A percentile compares a stretch with the other conserved stretches of the same genome.
Evolutionary conservation across 2,888 invertebrate species (phyloP).

Genomic region (Melinaea marsaeus): DNA sequence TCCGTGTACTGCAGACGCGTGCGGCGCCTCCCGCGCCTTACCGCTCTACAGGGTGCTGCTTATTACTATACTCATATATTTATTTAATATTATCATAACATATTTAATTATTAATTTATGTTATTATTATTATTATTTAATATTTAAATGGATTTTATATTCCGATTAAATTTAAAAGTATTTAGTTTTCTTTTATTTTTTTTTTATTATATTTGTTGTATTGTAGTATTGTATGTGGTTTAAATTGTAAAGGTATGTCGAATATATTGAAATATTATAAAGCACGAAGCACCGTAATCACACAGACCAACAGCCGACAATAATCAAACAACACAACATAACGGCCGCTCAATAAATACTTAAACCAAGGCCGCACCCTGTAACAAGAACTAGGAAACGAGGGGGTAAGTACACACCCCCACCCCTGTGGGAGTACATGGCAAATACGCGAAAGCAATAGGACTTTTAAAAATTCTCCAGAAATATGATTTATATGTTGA

Average conservation of each 20-base stretch:
- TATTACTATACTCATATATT: constrained; percentile 40
- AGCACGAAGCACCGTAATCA: neutral
- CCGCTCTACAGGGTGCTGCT: constrained; percentile 59
- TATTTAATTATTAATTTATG: neutral
- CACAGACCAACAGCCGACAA: neutral
- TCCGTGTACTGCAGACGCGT: constrained; percentile 48
- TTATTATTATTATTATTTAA: constrained; percentile 5
- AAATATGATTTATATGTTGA: constrained; percentile 79
- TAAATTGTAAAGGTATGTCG: too few species aligned
- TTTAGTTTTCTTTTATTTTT: neutral
- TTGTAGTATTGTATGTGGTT: too few species aligned
- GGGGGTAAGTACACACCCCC: constrained; percentile 75
- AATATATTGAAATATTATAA: too few species aligned
- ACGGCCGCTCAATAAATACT: constrained; percentile 23
- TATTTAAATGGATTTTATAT: neutral
- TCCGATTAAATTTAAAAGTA: neutral
- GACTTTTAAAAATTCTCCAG: constrained; percentile 79
- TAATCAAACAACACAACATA: constrained; percentile 7
- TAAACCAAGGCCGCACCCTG: constrained; percentile 45
- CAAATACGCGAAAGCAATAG: constrained; percentile 79
- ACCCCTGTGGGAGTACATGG: constrained; percentile 71
- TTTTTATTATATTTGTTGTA: too few species aligned
- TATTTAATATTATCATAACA: constrained; percentile 5
- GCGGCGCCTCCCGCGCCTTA: constrained; percentile 70
- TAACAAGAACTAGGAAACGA: constrained; percentile 74